Conservation (phyloP, 92 coral and sea anemone species). For the Pocillopora grandis region DNA sequence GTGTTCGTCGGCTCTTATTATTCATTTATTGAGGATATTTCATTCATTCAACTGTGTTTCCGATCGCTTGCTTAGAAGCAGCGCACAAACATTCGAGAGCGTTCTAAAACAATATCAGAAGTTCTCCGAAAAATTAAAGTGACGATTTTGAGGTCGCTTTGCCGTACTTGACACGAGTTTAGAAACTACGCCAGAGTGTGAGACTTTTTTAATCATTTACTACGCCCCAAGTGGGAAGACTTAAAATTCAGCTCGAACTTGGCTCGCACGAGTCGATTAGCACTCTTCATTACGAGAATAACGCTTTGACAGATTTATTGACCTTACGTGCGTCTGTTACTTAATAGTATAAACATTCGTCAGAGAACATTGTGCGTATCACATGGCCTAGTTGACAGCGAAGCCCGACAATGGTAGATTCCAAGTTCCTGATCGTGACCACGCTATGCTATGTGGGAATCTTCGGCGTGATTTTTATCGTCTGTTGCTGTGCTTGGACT, state of each 20-base stretch:
- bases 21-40: not conserved
- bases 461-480: constrained; percentile 68
- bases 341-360: not conserved
- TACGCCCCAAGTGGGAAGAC: not conserved
- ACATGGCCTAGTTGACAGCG: constrained; percentile 10
- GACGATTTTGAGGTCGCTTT: too few species aligned
- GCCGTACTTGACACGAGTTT: not conserved
- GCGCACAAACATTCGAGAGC: constrained; percentile 5
- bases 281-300: not conserved
- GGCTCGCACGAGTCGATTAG: not conserved
- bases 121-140: too few species aligned
- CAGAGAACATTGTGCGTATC: not conserved
- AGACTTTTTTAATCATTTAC: not conserved
- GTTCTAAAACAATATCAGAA: not conserved
- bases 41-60: not conserved
- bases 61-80: not conserved
- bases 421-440: constrained; percentile 78
- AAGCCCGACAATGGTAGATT: constrained; percentile 60
- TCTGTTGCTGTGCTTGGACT: constrained; percentile 86
- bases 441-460: constrained; percentile 84
- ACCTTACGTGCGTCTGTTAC: not conserved
- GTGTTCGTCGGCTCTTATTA: constrained; percentile 16
- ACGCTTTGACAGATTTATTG: constrained; percentile 3
- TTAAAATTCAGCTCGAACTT: too few species aligned
- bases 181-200: not conserved